Percentiles rank a stretch among this genome's conserved stretches.
Evolutionary conservation across 1,140 invertebrate genomes (phyloP).

Genomic region (Hylaeus volcanicus): DNA sequence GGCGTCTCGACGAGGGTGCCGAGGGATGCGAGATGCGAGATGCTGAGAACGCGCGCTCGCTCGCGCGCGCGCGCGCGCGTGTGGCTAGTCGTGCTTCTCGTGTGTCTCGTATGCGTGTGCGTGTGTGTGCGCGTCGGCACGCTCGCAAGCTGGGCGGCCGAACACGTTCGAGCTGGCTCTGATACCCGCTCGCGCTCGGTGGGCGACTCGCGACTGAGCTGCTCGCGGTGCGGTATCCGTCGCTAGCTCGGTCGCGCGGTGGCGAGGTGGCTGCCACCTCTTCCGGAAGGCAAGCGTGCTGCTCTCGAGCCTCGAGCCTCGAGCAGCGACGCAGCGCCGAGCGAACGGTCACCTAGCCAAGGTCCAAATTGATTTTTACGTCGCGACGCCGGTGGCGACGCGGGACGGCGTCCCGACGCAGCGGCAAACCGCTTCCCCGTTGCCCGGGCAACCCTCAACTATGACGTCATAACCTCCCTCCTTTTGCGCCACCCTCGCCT

Average conservation of each 20-base stretch:
- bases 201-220: constrained; percentile 74
- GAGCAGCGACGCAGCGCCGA: constrained; percentile 65
- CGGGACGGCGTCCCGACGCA: constrained; percentile 71
- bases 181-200: constrained; percentile 70
- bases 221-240: constrained; percentile 38
- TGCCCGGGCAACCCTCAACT: constrained; percentile 74
- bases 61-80: constrained; percentile 4
- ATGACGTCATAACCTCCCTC: constrained; percentile 72
- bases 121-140: constrained; percentile 46
- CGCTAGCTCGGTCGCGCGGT: constrained; percentile 27
- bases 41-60: background rate
- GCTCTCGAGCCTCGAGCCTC: constrained; percentile 50
- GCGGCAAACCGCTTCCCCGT: constrained; percentile 70
- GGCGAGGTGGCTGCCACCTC: constrained; percentile 54
- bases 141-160: constrained; percentile 19
- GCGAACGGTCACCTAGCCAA: constrained; percentile 75
- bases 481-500: constrained; percentile 24
- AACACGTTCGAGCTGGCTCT: constrained; percentile 43
- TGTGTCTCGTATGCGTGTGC: background rate
- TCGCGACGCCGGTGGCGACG: constrained; percentile 75
- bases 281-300: constrained; percentile 62
- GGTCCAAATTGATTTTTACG: constrained; percentile 80
- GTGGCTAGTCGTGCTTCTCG: background rate
- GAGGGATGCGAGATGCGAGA: background rate
- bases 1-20: background rate